Conservation (phyloP, 2,888 invertebrate genomes). For the Caenorhabditis becei region DNA sequence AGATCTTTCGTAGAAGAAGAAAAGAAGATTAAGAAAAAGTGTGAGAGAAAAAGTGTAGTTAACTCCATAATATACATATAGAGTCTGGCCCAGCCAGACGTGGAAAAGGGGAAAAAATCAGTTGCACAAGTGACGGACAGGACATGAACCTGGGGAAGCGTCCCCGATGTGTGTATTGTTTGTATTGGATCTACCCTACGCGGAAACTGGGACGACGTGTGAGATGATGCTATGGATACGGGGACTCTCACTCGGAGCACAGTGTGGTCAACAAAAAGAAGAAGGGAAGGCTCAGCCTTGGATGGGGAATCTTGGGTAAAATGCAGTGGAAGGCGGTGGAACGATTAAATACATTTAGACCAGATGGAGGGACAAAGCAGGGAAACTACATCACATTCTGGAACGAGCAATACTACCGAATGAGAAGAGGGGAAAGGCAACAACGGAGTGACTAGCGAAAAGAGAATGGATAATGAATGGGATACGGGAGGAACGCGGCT, state of each 20-base stretch:
- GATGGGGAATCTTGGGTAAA: constrained; percentile 17
- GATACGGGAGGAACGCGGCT: constrained; percentile 10
- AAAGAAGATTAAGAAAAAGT: neutral
- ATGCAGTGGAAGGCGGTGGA: neutral
- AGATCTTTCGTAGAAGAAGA: constrained; percentile 15
- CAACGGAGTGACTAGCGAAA: constrained; percentile 28
- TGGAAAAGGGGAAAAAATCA: neutral
- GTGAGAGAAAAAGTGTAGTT: neutral
- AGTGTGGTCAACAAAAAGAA: constrained; percentile 27
- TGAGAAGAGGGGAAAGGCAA: constrained; percentile 9
- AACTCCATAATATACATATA: constrained; percentile 59
- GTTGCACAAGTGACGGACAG: constrained; percentile 11
- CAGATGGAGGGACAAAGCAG: neutral
- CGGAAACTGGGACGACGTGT: constrained; percentile 57
- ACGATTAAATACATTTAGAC: neutral
- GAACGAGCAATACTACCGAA: constrained; percentile 29
- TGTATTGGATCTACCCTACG: constrained; percentile 41
- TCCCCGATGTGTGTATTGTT: constrained; percentile 11
- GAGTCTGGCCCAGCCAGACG: constrained; percentile 59
- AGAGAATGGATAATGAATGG: neutral
- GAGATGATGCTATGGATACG: constrained; percentile 47
- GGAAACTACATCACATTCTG: constrained; percentile 39
- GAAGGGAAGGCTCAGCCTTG: constrained; percentile 51
- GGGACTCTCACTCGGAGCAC: constrained; percentile 50
- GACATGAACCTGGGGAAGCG: constrained; percentile 3